phyloP scores from a whole-genome alignment of 2,797 vertebrate species.

The Erethizon dorsatum region DNA sequence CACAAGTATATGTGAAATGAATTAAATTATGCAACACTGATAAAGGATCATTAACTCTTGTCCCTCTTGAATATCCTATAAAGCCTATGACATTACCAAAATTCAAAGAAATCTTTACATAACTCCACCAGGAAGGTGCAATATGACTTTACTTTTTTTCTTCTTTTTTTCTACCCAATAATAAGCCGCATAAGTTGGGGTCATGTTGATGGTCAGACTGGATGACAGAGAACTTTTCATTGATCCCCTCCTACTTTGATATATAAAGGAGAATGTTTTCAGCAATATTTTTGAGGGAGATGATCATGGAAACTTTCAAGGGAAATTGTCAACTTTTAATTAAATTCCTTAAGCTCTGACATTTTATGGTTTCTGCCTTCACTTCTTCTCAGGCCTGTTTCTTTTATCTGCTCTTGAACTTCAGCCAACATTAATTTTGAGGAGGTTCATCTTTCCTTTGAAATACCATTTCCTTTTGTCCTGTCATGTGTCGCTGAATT shows the following conservation, averaged over 20 bases:
- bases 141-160: not conserved
- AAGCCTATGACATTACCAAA: not conserved
- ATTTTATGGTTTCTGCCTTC: not conserved
- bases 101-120: constrained; percentile 13
- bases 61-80: not conserved
- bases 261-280: not conserved
- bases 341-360: not conserved
- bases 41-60: not conserved
- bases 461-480: too few species aligned
- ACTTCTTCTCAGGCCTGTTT: not conserved
- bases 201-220: not conserved
- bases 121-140: not conserved
- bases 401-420: not conserved
- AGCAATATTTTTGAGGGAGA: not conserved
- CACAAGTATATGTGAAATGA: not conserved
- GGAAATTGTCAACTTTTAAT: not conserved
- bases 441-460: not conserved
- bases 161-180: not conserved
- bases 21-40: not conserved
- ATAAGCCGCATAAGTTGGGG: not conserved
- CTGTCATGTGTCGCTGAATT: not conserved
- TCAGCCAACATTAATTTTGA: not conserved
- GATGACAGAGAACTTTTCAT: not conserved
- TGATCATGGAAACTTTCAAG: not conserved
- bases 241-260: not conserved